These are phyloP conservation scores for Chloropsis cyanopogon DNA, from an alignment of 2,113 vertebrate genomes.

Conservation along the genomic window DNA sequence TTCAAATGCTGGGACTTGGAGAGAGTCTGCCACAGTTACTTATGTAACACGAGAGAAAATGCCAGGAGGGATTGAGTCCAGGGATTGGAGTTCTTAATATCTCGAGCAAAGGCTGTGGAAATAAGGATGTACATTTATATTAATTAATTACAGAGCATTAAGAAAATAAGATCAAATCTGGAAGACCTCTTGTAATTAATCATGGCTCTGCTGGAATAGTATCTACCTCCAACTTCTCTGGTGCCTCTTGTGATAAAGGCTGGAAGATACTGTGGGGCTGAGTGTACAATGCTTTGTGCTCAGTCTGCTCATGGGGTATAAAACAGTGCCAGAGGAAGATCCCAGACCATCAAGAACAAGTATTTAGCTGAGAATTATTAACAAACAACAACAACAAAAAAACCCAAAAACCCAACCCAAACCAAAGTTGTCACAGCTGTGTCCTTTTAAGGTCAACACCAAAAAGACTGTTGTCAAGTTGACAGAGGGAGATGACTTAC, in stretches of 20 bases:
- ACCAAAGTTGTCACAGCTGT: conserved; percentile 15
- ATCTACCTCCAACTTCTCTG: background rate
- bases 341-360: background rate
- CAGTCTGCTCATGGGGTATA: background rate
- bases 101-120: conserved; percentile 12
- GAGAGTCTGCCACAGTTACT: background rate
- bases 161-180: background rate
- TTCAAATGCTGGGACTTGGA: background rate
- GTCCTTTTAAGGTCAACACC: conserved; percentile 58
- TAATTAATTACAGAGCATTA: conserved; percentile 32
- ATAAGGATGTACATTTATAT: background rate
- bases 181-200: conserved; percentile 6
- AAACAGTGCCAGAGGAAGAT: background rate
- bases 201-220: background rate
- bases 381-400: background rate
- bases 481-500: conserved; percentile 36
- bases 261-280: background rate
- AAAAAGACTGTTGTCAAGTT: conserved; percentile 31
- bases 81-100: background rate
- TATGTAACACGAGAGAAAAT: background rate
- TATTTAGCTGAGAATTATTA: conserved; percentile 23
- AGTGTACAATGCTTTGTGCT: background rate
- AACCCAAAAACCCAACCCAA: background rate
- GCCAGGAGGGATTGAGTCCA: background rate
- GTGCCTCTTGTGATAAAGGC: background rate